Conservation (phyloP, 2,888 invertebrate species). For the Gymnoscelis rufifasciata region DNA sequence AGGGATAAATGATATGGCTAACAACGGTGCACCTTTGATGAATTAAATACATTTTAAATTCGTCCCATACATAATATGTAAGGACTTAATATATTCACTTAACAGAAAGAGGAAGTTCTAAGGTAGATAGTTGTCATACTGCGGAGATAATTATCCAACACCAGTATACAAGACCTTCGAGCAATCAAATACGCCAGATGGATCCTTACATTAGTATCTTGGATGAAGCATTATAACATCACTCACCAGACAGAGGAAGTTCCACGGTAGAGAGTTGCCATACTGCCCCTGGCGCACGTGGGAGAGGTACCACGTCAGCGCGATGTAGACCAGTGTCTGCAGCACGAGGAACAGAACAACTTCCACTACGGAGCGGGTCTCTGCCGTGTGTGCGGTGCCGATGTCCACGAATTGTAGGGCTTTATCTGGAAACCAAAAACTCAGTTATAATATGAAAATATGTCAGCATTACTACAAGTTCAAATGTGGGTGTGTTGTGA, state of each 20-base stretch:
- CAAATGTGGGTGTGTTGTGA: too few species aligned
- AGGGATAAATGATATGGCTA: too few species aligned
- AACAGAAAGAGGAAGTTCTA: slow-evolving; percentile 32
- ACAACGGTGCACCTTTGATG: too few species aligned
- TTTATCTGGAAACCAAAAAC: not conserved
- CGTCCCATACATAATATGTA: too few species aligned
- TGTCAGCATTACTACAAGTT: too few species aligned
- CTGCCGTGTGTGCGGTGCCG: not conserved
- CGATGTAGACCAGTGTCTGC: not conserved
- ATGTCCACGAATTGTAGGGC: not conserved
- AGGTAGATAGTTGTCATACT: not conserved
- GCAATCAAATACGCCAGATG: too few species aligned
- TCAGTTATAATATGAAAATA: too few species aligned
- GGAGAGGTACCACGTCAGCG: slow-evolving; percentile 28
- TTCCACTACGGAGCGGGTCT: not conserved
- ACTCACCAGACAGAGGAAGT: slow-evolving; percentile 64
- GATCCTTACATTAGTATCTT: too few species aligned
- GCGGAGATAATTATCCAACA: too few species aligned
- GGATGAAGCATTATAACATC: not conserved
- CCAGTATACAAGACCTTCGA: too few species aligned
- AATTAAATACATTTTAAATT: too few species aligned
- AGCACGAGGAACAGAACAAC: not conserved
- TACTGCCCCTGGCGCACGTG: slow-evolving; percentile 80
- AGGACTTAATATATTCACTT: too few species aligned
- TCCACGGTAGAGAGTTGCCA: slow-evolving; percentile 82